A percentile compares a stretch with the other conserved stretches of the same genome.
phyloP scores from a whole-genome alignment of 2,113 vertebrate genomes.

The Rhizomys pruinosus region DNA sequence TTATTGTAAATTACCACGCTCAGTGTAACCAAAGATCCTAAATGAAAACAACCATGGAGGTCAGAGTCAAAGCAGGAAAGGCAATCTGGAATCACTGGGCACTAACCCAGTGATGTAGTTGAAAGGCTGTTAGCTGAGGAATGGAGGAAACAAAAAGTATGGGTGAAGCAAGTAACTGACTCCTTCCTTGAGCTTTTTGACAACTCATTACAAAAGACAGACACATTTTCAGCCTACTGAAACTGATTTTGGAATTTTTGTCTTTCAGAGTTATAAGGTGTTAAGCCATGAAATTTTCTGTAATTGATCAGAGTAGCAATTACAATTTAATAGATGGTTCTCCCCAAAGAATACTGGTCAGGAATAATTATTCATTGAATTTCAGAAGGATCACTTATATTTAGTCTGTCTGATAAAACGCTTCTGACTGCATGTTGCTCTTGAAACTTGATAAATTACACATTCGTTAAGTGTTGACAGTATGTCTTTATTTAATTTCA shows the following conservation, averaged over 20 bases:
- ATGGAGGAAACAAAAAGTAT: neutral
- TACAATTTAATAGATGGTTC: neutral
- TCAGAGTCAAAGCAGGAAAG: neutral
- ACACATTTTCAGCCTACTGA: neutral
- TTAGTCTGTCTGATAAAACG: neutral
- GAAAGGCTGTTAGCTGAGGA: neutral
- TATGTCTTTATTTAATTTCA: neutral
- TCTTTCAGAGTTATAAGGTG: neutral
- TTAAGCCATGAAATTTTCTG: neutral
- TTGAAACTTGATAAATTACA: neutral
- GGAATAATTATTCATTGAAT: constrained; percentile 44
- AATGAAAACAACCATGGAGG: neutral
- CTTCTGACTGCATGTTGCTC: neutral
- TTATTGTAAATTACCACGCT: neutral
- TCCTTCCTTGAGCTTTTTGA: neutral
- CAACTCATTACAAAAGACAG: neutral
- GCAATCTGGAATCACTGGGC: accelerated
- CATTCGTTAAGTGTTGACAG: neutral
- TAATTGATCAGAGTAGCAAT: neutral
- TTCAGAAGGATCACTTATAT: neutral
- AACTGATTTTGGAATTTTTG: neutral
- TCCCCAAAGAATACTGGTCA: neutral
- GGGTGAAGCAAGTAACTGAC: neutral
- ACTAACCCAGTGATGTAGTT: neutral
- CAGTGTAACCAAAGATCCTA: neutral